Evolutionary conservation across 2,113 vertebrate genomes (phyloP).

Genomic region (Microtus ochrogaster): DNA sequence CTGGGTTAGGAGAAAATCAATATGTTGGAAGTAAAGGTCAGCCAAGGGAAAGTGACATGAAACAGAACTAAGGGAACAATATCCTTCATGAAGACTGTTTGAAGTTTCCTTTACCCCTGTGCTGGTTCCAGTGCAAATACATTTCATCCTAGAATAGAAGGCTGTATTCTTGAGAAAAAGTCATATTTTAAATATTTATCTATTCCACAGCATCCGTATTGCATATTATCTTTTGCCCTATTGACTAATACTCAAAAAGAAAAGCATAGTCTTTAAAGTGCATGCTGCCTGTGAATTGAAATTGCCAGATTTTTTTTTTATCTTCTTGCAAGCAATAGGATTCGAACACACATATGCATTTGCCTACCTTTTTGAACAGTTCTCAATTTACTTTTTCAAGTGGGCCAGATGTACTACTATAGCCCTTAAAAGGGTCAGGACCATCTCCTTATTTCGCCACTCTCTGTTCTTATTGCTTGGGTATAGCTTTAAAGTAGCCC

Average conservation of each 20-base stretch:
- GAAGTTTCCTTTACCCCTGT: conserved; percentile 88
- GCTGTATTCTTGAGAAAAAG: conserved; percentile 82
- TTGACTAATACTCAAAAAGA: conserved; percentile 80
- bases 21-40: conserved; percentile 91
- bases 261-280: conserved; percentile 69
- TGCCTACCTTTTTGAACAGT: conserved; percentile 86
- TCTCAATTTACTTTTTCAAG: conserved; percentile 88
- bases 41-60: conserved; percentile 89
- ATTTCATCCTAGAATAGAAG: conserved; percentile 84
- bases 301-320: conserved; percentile 76
- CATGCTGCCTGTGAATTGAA: conserved; percentile 68
- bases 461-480: conserved; percentile 87
- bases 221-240: conserved; percentile 83
- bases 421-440: conserved; percentile 87
- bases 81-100: conserved; percentile 88
- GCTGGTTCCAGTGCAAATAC: conserved; percentile 83
- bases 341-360: conserved; percentile 85
- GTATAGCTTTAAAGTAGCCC: conserved; percentile 92
- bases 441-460: conserved; percentile 85
- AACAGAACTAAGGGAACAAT: conserved; percentile 89
- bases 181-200: conserved; percentile 89
- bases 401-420: conserved; percentile 88
- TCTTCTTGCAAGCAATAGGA: conserved; percentile 79
- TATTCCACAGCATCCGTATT: conserved; percentile 77
- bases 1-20: conserved; percentile 90